Conservation (phyloP, 2,797 vertebrate species). For the Artibeus jamaicensis region DNA sequence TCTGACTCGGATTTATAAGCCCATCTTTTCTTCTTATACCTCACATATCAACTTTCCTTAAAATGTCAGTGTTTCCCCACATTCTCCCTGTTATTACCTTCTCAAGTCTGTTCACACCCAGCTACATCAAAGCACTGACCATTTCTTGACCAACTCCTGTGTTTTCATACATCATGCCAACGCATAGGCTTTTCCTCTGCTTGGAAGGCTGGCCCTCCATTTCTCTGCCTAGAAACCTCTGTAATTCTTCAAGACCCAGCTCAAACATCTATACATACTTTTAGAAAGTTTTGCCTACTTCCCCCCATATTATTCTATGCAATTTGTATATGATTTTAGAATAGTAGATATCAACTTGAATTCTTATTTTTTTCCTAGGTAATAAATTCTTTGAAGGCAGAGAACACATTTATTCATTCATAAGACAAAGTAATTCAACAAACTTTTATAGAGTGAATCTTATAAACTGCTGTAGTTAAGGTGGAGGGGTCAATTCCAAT, state of each 20-base stretch:
- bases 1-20: neutral
- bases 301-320: neutral
- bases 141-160: neutral
- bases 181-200: neutral
- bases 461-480: neutral
- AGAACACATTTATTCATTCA: neutral
- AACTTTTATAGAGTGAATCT: neutral
- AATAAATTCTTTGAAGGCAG: neutral
- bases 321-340: neutral
- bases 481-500: neutral
- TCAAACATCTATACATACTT: neutral
- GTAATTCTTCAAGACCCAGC: neutral
- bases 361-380: neutral
- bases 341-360: neutral
- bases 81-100: neutral
- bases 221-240: neutral
- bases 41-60: neutral
- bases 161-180: neutral
- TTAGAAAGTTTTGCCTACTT: neutral
- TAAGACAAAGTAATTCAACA: conserved; percentile 10
- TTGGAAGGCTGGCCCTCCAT: neutral
- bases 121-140: neutral
- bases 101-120: neutral
- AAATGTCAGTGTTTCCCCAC: neutral
- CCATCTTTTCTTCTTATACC: neutral